Percentiles rank a stretch among this genome's conserved stretches.
Conservation (phyloP, 2,113 vertebrate genomes). For the Vidua chalybeata region DNA sequence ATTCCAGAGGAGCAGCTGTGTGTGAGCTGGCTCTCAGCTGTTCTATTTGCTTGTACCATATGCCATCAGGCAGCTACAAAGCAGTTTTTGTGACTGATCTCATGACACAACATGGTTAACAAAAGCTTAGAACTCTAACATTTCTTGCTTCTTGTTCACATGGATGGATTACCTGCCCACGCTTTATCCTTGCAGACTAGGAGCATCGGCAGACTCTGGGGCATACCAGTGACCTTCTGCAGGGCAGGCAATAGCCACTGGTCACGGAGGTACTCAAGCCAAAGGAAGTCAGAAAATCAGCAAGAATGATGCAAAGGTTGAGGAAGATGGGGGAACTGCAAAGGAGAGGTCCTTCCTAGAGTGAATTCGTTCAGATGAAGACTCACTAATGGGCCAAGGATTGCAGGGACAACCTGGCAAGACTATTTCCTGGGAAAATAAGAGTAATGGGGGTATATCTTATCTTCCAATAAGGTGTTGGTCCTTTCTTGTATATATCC, state of each 20-base stretch:
- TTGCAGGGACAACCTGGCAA: background rate
- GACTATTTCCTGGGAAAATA: background rate
- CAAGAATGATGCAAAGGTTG: background rate
- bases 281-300: background rate
- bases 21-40: background rate
- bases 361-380: background rate
- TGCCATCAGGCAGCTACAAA: background rate
- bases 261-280: background rate
- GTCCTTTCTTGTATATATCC: background rate
- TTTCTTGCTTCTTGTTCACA: background rate
- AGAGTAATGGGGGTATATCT: background rate
- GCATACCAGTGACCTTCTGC: background rate
- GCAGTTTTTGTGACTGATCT: background rate
- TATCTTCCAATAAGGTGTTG: background rate
- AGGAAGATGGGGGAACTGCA: background rate
- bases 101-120: background rate
- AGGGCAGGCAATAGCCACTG: background rate
- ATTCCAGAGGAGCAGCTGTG: background rate
- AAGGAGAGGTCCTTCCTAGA: background rate
- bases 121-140: background rate
- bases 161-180: background rate
- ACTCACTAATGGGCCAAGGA: background rate
- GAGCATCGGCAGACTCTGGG: background rate
- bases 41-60: background rate
- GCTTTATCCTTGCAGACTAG: background rate